These are phyloP conservation scores for Odontocerum albicorne DNA, from an alignment of 2,888 invertebrate species.

Conservation along the genomic window DNA sequence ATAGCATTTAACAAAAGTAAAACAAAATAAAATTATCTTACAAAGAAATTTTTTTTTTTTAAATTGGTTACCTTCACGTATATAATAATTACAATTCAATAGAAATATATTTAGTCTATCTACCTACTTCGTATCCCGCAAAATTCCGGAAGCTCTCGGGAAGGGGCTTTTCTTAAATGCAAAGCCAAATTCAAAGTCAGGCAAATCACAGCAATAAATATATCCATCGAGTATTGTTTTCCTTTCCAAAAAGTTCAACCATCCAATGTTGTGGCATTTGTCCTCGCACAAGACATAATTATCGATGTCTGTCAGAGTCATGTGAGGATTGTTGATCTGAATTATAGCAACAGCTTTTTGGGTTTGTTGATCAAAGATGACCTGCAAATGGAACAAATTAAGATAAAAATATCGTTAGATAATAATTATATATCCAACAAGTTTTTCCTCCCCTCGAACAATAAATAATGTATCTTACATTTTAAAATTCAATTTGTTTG, in stretches of 20 bases:
- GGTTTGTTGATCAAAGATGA: conserved; percentile 33
- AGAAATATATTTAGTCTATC: too few species aligned
- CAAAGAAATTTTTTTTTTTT: too few species aligned
- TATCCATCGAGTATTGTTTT: conserved; percentile 35
- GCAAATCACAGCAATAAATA: conserved; percentile 36
- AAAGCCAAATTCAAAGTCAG: conserved; percentile 35
- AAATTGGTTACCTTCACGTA: too few species aligned
- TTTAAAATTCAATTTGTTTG: background rate
- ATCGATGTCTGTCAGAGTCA: conserved; percentile 28
- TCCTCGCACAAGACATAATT: conserved; percentile 34
- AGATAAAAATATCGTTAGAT: background rate
- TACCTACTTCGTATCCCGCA: conserved; percentile 28
- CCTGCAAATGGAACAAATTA: conserved; percentile 25
- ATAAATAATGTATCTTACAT: too few species aligned
- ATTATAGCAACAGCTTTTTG: conserved; percentile 35
- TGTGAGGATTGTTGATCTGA: conserved; percentile 35
- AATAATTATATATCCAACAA: background rate
- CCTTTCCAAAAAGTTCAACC: conserved; percentile 36
- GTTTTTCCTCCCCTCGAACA: too few species aligned
- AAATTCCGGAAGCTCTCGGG: conserved; percentile 30
- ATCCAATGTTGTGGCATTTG: conserved; percentile 35
- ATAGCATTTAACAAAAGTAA: too few species aligned
- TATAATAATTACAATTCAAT: too few species aligned
- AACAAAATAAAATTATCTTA: too few species aligned
- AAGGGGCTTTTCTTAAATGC: conserved; percentile 35